phyloP scores from a whole-genome alignment of 1,140 invertebrate species.

The Drosophila bocqueti region DNA sequence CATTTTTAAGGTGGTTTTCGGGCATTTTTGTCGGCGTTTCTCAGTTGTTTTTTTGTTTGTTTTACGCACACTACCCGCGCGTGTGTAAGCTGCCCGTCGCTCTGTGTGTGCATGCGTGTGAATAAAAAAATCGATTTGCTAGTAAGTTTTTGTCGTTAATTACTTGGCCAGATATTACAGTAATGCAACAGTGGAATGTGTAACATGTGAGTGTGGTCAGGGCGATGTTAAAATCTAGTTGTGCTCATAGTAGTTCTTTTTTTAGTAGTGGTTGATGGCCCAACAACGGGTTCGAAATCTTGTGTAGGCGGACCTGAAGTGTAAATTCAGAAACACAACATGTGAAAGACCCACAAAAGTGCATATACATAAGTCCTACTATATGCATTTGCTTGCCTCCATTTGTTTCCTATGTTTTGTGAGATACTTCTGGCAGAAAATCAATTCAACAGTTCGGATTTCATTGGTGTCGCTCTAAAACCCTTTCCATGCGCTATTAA shows the following conservation, averaged over 20 bases:
- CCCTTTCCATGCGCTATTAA: too few relatives aligned
- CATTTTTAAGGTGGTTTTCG: conserved; percentile 6
- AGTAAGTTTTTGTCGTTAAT: conserved; percentile 70
- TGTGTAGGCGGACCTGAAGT: conserved; percentile 76
- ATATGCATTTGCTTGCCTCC: neutral
- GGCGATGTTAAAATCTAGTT: conserved; percentile 24
- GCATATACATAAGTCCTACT: neutral
- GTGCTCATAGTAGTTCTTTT: conserved; percentile 22
- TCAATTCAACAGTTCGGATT: neutral
- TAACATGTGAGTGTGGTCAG: conserved; percentile 48
- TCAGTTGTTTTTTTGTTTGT: conserved; percentile 56
- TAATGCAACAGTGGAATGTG: conserved; percentile 34
- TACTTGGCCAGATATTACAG: conserved; percentile 56
- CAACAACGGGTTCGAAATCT: conserved; percentile 58
- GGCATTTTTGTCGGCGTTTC: conserved; percentile 66
- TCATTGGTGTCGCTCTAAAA: neutral
- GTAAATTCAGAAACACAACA: conserved; percentile 44
- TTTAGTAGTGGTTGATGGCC: conserved; percentile 8
- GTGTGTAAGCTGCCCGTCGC: conserved; percentile 15
- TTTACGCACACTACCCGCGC: conserved; percentile 61
- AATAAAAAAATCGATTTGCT: conserved; percentile 72
- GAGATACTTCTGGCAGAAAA: neutral
- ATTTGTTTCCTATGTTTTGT: neutral
- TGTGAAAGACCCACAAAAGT: conserved; percentile 25
- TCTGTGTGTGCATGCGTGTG: conserved; percentile 32